Evolutionary conservation across 2,797 vertebrate genomes (phyloP).

Genomic region (Chromobotia macracanthus): DNA sequence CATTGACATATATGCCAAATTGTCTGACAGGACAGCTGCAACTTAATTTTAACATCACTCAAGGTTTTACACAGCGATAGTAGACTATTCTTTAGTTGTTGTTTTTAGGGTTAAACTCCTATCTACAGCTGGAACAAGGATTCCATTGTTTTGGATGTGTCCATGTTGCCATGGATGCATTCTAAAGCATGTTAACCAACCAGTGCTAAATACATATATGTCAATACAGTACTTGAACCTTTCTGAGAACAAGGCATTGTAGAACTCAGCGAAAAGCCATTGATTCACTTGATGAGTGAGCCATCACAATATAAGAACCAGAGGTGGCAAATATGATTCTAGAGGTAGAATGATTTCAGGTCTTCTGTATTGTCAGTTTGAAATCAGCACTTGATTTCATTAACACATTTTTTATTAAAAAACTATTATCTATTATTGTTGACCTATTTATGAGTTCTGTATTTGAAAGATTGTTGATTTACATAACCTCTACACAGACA

Average conservation of each 20-base stretch:
- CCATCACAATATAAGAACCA: slow-evolving; percentile 34
- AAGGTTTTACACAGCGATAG: slow-evolving; percentile 45
- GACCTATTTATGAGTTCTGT: neutral
- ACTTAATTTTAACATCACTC: slow-evolving; percentile 48
- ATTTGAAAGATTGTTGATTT: neutral
- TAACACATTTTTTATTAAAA: neutral
- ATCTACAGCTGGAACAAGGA: slow-evolving; percentile 59
- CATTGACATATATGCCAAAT: slow-evolving; percentile 46
- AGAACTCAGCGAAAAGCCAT: slow-evolving; percentile 36
- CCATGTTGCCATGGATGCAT: slow-evolving; percentile 67
- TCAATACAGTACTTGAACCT: slow-evolving; percentile 57
- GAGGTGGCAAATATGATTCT: slow-evolving; percentile 52
- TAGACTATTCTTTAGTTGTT: slow-evolving; percentile 31
- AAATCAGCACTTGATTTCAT: slow-evolving; percentile 8
- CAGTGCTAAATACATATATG: slow-evolving; percentile 49
- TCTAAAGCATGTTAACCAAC: slow-evolving; percentile 64
- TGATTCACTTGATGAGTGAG: slow-evolving; percentile 39
- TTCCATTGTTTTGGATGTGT: slow-evolving; percentile 66
- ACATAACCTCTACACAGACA: neutral
- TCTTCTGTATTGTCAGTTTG: neutral
- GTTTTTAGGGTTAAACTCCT: slow-evolving; percentile 53
- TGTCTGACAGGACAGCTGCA: slow-evolving; percentile 54
- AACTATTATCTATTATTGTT: slow-evolving; percentile 1
- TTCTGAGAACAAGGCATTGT: slow-evolving; percentile 44
- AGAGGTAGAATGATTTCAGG: slow-evolving; percentile 52